Percentiles rank a stretch among this genome's conserved stretches.
Conservation (phyloP, 2,797 vertebrate genomes). For the Muscicapa striata region DNA sequence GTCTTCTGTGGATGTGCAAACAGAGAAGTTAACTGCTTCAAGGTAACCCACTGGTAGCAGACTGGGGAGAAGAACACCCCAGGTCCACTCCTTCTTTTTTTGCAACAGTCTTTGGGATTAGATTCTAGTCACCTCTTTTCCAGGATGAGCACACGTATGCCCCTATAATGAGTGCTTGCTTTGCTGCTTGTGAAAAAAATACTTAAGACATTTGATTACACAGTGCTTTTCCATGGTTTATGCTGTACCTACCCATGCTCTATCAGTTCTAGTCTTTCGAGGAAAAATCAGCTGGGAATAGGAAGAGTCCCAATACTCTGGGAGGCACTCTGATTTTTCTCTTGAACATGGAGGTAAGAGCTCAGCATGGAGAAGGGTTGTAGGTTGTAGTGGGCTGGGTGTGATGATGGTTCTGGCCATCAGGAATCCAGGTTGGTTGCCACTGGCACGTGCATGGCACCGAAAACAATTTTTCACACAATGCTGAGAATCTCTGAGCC, state of each 20-base stretch:
- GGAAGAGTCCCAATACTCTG: background rate
- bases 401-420: background rate
- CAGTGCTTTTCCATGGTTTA: background rate
- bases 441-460: background rate
- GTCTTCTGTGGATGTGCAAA: background rate
- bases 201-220: background rate
- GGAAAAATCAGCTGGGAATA: background rate
- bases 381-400: background rate
- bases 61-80: background rate
- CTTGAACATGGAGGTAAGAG: background rate
- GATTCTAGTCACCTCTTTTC: background rate
- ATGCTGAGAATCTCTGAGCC: background rate
- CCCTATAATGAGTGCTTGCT: background rate
- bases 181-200: background rate
- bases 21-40: background rate
- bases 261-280: background rate
- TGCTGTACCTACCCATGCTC: background rate
- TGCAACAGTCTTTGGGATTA: background rate
- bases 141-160: background rate
- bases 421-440: background rate
- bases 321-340: background rate
- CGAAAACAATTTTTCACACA: background rate
- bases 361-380: background rate
- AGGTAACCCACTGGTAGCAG: background rate
- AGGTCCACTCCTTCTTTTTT: background rate